These are phyloP conservation scores for Eupithecia subumbrata DNA, from an alignment of 2,888 invertebrate species.

Conservation along the genomic window DNA sequence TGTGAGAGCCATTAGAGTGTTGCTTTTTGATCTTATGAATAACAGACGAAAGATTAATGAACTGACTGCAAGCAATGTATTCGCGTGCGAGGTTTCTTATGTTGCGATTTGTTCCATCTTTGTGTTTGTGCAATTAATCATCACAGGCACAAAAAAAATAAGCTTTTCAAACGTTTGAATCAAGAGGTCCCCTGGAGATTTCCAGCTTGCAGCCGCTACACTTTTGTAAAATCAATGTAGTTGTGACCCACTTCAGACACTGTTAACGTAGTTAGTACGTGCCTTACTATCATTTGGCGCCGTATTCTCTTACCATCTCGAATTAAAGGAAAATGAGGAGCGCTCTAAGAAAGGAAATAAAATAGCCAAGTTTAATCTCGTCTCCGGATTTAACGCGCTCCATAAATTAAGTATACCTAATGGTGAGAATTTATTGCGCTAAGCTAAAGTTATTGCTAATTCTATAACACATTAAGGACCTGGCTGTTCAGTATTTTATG, in stretches of 20 bases:
- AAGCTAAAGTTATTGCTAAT: constrained; percentile 37
- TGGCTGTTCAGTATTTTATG: constrained; percentile 21
- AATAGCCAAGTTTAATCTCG: constrained; percentile 30
- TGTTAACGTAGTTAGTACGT: background rate
- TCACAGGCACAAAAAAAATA: background rate
- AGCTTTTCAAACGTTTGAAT: background rate
- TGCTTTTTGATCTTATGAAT: constrained; percentile 13
- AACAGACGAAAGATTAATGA: constrained; percentile 11
- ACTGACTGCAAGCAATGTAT: background rate
- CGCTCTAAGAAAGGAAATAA: constrained; percentile 17
- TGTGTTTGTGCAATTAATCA: background rate
- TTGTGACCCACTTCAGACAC: constrained; percentile 1
- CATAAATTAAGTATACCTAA: constrained; percentile 35
- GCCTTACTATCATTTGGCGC: background rate
- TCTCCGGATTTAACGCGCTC: constrained; percentile 30
- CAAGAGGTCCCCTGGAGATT: background rate
- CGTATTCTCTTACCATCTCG: background rate
- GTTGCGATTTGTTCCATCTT: background rate
- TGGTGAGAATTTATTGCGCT: constrained; percentile 36
- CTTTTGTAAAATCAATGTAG: background rate
- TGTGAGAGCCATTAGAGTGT: constrained; percentile 15
- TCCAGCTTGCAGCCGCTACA: background rate
- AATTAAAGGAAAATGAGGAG: constrained; percentile 14
- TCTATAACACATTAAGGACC: constrained; percentile 28
- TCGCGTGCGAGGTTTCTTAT: constrained; percentile 2